phyloP scores from a whole-genome alignment of 2,888 invertebrate species.

The Scaptodrosophila latifasciaeformis region DNA sequence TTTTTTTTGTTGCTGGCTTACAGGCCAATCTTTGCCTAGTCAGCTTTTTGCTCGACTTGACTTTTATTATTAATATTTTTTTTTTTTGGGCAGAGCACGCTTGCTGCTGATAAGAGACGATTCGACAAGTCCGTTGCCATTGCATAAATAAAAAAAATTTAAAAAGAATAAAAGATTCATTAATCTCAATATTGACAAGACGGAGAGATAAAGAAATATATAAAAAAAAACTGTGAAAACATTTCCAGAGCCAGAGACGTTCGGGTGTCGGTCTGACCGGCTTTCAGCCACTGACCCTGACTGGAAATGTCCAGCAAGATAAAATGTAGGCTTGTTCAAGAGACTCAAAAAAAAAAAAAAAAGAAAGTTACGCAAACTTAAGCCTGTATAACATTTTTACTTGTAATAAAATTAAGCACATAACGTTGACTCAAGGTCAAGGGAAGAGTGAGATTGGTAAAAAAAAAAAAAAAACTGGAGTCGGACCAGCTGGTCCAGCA shows the following conservation, averaged over 20 bases:
- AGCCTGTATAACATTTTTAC: conserved; percentile 13
- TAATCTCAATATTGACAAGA: too few relatives aligned
- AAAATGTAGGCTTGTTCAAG: not conserved
- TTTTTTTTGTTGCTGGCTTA: too few relatives aligned
- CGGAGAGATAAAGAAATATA: too few relatives aligned
- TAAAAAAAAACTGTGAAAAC: not conserved
- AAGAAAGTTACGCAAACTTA: conserved; percentile 59
- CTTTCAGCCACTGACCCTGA: conserved; percentile 55
- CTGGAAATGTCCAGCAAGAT: conserved; percentile 2
- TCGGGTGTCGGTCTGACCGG: not conserved
- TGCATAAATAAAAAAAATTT: too few relatives aligned
- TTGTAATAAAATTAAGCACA: conserved; percentile 47
- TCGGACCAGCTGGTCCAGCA: conserved; percentile 31
- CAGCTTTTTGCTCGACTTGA: too few relatives aligned
- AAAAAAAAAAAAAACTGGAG: not conserved
- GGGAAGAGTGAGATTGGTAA: conserved; percentile 29
- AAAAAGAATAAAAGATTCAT: too few relatives aligned
- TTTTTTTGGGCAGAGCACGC: not conserved
- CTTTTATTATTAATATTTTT: conserved; percentile 12
- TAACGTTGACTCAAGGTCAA: conserved; percentile 58
- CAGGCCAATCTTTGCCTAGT: too few relatives aligned
- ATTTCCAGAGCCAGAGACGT: too few relatives aligned
- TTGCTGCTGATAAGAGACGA: not conserved
- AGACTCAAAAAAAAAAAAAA: conserved; percentile 22
- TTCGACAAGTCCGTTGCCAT: too few relatives aligned